Percentiles rank a stretch among this genome's conserved stretches.
These are phyloP conservation scores for Mormyrops attenuatus DNA, from an alignment of 2,797 vertebrate species.

Conservation along the genomic window DNA sequence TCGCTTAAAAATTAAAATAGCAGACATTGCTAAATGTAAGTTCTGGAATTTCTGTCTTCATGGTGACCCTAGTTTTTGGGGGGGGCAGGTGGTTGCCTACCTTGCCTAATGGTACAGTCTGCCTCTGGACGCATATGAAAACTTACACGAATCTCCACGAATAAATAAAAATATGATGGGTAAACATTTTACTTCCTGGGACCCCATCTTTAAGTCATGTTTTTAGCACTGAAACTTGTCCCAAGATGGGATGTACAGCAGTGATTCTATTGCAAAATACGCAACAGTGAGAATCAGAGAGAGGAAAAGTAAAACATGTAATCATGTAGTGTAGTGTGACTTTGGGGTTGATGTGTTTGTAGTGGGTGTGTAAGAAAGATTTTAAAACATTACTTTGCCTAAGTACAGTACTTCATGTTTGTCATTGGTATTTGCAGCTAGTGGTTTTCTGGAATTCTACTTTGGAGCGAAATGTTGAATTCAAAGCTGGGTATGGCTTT, in stretches of 20 bases:
- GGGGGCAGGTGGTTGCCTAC: not conserved
- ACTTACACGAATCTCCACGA: not conserved
- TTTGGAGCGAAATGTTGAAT: not conserved
- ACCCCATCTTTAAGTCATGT: not conserved
- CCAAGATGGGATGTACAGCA: not conserved
- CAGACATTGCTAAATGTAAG: not conserved
- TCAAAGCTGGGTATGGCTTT: not conserved
- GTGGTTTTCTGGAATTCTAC: not conserved
- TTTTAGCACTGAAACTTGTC: not conserved
- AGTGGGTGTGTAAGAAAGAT: not conserved
- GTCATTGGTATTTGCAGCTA: not conserved
- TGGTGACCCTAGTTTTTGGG: not conserved
- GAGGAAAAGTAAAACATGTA: not conserved
- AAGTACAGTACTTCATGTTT: not conserved
- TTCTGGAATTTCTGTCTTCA: not conserved
- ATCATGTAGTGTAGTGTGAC: not conserved
- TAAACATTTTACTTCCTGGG: not conserved
- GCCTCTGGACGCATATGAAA: not conserved
- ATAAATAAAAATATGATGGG: not conserved
- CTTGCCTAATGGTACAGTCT: not conserved
- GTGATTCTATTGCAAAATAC: not conserved
- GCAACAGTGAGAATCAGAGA: not conserved
- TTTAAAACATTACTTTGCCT: not conserved
- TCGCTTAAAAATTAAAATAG: not conserved
- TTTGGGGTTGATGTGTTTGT: not conserved